A percentile compares a stretch with the other conserved stretches of the same genome.
These are phyloP conservation scores for Strigops habroptila DNA, from an alignment of 2,113 vertebrate species.

Conservation along the genomic window DNA sequence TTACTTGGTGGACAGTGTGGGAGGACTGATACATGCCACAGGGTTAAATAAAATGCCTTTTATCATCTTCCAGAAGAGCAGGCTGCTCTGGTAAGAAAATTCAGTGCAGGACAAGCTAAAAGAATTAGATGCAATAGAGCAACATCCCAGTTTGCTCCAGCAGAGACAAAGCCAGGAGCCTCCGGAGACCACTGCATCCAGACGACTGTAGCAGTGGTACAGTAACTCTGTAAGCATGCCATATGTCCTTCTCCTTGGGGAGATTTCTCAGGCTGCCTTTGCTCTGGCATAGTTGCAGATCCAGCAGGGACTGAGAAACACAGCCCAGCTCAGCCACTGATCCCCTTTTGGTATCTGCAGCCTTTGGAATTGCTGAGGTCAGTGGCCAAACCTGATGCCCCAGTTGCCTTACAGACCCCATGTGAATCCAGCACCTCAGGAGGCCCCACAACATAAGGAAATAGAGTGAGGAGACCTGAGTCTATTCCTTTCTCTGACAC, in stretches of 20 bases:
- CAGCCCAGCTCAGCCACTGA: background rate
- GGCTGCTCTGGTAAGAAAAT: background rate
- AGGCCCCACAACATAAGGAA: background rate
- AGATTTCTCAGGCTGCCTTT: background rate
- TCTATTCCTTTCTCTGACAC: background rate
- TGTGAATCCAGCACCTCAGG: background rate
- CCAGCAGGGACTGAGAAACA: background rate
- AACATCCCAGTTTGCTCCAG: background rate
- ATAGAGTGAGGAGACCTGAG: rapidly evolving
- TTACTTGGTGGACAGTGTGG: background rate
- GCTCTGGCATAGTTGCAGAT: background rate
- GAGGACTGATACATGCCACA: background rate
- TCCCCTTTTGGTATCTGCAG: background rate
- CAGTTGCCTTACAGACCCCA: background rate
- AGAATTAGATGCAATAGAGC: background rate
- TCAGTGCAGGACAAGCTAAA: background rate
- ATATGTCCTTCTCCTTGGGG: background rate
- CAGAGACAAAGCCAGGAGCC: background rate
- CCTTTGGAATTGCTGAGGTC: background rate
- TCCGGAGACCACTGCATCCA: background rate
- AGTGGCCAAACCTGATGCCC: background rate
- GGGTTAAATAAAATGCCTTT: constrained; percentile 4
- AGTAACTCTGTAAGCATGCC: background rate
- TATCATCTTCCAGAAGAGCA: background rate
- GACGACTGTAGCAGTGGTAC: background rate